A percentile compares a stretch with the other conserved stretches of the same genome.
Conservation (phyloP, 2,888 invertebrate genomes). For the Sympetrum striolatum region DNA sequence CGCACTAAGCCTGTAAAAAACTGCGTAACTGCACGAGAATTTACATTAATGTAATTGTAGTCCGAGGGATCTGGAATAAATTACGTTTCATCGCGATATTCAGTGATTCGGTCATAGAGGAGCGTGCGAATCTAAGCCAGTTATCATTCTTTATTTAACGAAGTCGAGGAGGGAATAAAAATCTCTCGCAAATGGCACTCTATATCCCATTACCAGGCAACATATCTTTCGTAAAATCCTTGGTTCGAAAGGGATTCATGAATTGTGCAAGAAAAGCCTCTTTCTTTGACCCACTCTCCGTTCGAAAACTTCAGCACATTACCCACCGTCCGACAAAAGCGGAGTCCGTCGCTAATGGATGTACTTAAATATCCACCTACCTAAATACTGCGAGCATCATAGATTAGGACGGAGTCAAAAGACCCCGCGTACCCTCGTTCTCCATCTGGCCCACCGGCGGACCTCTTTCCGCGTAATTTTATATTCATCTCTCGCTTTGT, state of each 20-base stretch:
- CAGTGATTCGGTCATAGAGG: too few species aligned
- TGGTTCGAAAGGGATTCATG: neutral
- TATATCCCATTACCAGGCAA: neutral
- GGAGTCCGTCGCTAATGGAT: neutral
- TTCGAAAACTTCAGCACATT: neutral
- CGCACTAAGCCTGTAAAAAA: too few species aligned
- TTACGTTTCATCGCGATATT: too few species aligned
- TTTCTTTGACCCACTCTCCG: neutral
- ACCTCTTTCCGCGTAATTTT: neutral
- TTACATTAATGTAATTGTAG: too few species aligned
- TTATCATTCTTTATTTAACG: too few species aligned
- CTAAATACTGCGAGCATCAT: conserved; percentile 5
- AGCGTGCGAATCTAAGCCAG: too few species aligned
- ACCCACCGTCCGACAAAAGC: neutral
- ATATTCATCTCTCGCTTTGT: neutral
- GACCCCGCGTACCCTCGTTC: neutral
- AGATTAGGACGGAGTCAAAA: conserved; percentile 29
- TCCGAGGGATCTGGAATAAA: too few species aligned
- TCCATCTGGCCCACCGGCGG: neutral
- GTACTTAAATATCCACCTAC: conserved; percentile 27
- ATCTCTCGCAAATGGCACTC: neutral
- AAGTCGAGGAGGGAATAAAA: neutral
- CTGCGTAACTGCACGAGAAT: too few species aligned
- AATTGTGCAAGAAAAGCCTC: neutral
- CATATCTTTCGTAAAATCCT: conserved; percentile 13